Base-by-base conservation (phyloP, 2,888 invertebrate species). In the Agrilus mali region DNA sequence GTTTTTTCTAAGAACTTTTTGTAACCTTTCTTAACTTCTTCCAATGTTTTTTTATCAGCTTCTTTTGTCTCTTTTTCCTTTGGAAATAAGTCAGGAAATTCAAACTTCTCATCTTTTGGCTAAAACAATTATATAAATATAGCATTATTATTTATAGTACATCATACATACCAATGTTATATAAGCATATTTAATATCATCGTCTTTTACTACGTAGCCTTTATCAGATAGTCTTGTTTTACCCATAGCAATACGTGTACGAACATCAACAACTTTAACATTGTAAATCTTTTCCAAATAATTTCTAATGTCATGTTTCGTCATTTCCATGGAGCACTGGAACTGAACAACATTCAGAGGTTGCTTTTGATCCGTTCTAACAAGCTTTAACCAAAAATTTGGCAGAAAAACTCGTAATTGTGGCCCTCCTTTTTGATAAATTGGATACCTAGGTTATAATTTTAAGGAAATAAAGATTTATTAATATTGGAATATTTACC, bases 251-350 rank as follows among this genome's bases (percentile, higher is more conserved):
- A 92, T 82, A 56, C 78, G 73, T 0, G 88, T 90, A 46, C 80
- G 71, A 1, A 97, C 82, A 57, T 84, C 72, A 2, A 83, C 67
- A 1, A 89, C 81, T 16, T 84, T 82, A 12, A 97, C 70, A 46
- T 87, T 78, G 61, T 98, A 98, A 53, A 98, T 95, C 69, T 96
- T 96, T 61, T 92, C 86, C 52, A 98, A 71, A 66, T 98, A 98
- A 66, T 92, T 92, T 61, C 80, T 82, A 0, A 98, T 74, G 65
- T 98, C 98, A 56, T 72, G 60, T 62, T 76, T 81, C 0, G 92
- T 93, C 97, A 98, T 98, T 73, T 90, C 81, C 70, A 87, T 85
- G 7, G 95, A 92, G 54, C 92, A 89, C 40, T 86, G 75, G 66
- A 98, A 97, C 41, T 84, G 77, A 0, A 93, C 87, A 34, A 84